Percentiles rank a stretch among this genome's conserved stretches.
Evolutionary conservation across 2,113 vertebrate genomes (phyloP).

Genomic region (Odocoileus virginianus): DNA sequence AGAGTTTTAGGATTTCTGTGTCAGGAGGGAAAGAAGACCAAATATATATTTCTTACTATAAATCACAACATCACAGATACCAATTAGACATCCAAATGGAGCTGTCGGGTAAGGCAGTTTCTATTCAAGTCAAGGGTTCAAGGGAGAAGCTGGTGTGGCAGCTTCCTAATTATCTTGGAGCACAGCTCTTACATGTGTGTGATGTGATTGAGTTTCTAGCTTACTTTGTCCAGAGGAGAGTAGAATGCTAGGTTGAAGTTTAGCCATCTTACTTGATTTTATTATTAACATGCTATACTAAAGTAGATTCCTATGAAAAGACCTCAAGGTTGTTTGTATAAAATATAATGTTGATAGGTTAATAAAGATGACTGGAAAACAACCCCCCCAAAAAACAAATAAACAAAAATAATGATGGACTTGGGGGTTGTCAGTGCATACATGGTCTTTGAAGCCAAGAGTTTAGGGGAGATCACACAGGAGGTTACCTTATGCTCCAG

Average conservation of each 20-base stretch:
- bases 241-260: conserved; percentile 80
- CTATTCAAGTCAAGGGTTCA: neutral
- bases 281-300: conserved; percentile 88
- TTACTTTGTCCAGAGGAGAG: conserved; percentile 78
- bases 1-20: neutral
- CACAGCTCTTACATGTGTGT: conserved; percentile 82
- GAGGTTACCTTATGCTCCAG: neutral
- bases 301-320: conserved; percentile 82
- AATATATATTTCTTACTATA: neutral
- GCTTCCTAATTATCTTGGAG: conserved; percentile 84
- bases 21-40: neutral
- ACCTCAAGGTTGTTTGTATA: conserved; percentile 88
- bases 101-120: neutral
- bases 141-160: conserved; percentile 57
- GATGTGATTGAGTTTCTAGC: conserved; percentile 81
- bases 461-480: too few species aligned
- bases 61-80: neutral
- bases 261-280: conserved; percentile 83
- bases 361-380: conserved; percentile 88
- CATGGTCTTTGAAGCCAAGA: neutral
- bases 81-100: neutral
- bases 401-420: neutral
- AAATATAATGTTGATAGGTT: conserved; percentile 90
- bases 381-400: neutral
- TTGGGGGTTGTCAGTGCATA: neutral